phyloP scores from a whole-genome alignment of 2,888 invertebrate genomes.

The Plemyria rubiginata region DNA sequence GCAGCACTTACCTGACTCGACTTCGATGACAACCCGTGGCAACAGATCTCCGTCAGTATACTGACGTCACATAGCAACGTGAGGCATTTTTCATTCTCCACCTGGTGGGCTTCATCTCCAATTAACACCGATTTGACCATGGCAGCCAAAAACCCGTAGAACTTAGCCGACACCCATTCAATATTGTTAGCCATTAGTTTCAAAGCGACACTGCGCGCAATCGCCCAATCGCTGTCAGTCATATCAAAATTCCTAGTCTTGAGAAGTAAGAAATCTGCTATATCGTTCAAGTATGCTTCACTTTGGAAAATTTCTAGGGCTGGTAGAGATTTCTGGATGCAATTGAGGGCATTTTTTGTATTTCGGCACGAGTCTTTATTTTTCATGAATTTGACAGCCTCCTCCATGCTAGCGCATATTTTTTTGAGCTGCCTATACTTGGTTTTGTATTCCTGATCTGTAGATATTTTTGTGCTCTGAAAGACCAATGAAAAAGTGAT shows the following conservation, averaged over 20 bases:
- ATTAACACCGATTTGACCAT: constrained; percentile 84
- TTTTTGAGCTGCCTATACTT: constrained; percentile 70
- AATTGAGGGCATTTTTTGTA: constrained; percentile 65
- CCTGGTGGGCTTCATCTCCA: constrained; percentile 70
- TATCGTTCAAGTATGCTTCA: constrained; percentile 77
- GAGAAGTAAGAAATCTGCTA: constrained; percentile 66
- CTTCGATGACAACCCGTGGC: constrained; percentile 83
- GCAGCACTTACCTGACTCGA: constrained; percentile 57
- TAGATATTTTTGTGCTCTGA: constrained; percentile 62
- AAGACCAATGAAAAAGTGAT: constrained; percentile 33
- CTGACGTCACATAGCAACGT: constrained; percentile 83
- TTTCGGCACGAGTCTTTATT: constrained; percentile 56
- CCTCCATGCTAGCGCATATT: constrained; percentile 67
- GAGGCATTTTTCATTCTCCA: constrained; percentile 76
- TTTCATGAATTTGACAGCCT: constrained; percentile 68
- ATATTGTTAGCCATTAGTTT: constrained; percentile 84
- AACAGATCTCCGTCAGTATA: constrained; percentile 87
- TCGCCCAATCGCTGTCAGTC: constrained; percentile 65
- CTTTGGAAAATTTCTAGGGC: constrained; percentile 86
- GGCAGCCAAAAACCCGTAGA: constrained; percentile 82
- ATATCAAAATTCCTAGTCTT: constrained; percentile 64
- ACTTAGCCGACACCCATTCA: constrained; percentile 79
- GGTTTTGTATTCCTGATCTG: constrained; percentile 72
- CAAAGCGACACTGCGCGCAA: constrained; percentile 74
- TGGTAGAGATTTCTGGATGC: constrained; percentile 82